A percentile compares a stretch with the other conserved stretches of the same genome.
phyloP scores from a whole-genome alignment of 2,113 vertebrate genomes.

The Lophura nycthemera region DNA sequence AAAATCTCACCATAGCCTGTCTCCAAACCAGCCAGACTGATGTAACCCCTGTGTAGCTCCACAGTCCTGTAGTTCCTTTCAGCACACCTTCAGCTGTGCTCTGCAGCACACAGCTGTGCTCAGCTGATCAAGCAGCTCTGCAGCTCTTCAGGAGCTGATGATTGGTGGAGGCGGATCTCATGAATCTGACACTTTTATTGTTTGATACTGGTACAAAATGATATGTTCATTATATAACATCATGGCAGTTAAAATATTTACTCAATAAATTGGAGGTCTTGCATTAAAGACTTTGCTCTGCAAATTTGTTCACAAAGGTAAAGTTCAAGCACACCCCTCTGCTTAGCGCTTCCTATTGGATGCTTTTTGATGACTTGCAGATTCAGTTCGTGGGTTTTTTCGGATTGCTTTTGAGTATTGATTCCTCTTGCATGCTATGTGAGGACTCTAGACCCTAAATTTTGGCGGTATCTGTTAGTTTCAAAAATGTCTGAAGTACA shows the following conservation, averaged over 20 bases:
- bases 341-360: constrained; percentile 4
- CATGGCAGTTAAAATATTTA: background rate
- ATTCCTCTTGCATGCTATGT: background rate
- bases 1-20: background rate
- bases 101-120: background rate
- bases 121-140: background rate
- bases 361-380: constrained; percentile 7
- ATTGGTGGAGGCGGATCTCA: background rate
- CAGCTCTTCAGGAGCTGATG: background rate
- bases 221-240: background rate
- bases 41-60: background rate
- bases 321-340: constrained; percentile 20
- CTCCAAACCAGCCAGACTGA: background rate
- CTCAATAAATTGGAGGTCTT: background rate
- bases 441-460: background rate
- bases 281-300: background rate
- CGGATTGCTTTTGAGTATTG: background rate
- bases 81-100: background rate
- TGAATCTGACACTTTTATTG: background rate
- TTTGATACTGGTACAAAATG: background rate
- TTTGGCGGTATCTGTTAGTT: background rate
- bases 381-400: background rate
- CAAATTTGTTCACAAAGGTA: background rate
- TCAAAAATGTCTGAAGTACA: background rate
- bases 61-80: background rate